Base-by-base conservation (phyloP, 1,140 invertebrate genomes). In the Achroia grisella region DNA sequence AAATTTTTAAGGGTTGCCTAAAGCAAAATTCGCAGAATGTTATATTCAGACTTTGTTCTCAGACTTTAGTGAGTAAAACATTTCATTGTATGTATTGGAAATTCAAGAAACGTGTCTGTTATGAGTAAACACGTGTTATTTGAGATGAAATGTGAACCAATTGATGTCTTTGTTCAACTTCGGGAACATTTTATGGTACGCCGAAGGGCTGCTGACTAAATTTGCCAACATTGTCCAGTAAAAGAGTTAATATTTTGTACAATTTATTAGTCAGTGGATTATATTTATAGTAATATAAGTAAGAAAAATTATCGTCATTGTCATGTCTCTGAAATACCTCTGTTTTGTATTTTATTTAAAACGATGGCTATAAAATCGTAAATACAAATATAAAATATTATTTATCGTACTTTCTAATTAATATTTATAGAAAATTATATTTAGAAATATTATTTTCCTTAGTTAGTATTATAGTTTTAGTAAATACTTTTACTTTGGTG, bases 91-190 rank as follows among this genome's bases (percentile, higher is more conserved):
- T 39, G 39, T 46, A 44, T 33, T 48, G 48, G 45, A 43, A 65
- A 31, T 71, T 55, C 44, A 12, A 14, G 36, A 28, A 42, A 47
- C 39, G 36, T 47, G 28, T 40, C 44, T 61, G 44, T 68, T 63
- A 56, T 60, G 60, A 57, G 60, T 67, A 70, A 73, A 73, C 68
- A 72, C 45, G 64, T 77, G 69, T 76, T 73, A 81, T 80, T 81
- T 81, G 68, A 69, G 67, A 71, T 78, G 71, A 84, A 75, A 81
- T 80, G 77, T 80, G 72, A 63, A 69, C 63, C 69, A 58, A 69
- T 80, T 80, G 74, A 84, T 84, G 80, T 81, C 80, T 84, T 84
- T 84, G 80, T 84, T 80, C 71, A 56, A 48, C 48, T 68, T 67
- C 44, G 54, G 41, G 43, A 57, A 63, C 49, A 52, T 71, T 78